Percentiles rank a stretch among this genome's conserved stretches.
Evolutionary conservation across 1,140 invertebrate genomes (phyloP).

Genomic region (Drosophila pseudoobscura): DNA sequence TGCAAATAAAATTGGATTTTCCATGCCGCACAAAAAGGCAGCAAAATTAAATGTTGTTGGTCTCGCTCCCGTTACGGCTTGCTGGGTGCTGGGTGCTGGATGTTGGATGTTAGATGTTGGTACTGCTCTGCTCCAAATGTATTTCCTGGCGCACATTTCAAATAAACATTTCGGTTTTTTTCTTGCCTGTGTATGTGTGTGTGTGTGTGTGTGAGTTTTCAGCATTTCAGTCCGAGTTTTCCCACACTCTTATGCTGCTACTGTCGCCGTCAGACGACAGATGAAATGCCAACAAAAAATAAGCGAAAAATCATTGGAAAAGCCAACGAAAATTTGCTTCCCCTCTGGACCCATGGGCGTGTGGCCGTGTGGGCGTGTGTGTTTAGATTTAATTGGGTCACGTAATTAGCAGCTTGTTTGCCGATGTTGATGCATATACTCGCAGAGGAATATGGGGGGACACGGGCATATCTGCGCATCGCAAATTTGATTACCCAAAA

Average conservation of each 20-base stretch:
- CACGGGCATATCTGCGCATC: neutral
- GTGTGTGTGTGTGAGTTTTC: constrained; percentile 14
- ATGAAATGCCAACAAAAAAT: constrained; percentile 41
- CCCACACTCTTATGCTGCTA: neutral
- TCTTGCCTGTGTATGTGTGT: constrained; percentile 16
- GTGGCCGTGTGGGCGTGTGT: constrained; percentile 39
- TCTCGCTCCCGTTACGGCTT: neutral
- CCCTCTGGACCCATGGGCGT: too few relatives aligned
- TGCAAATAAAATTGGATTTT: constrained; percentile 81
- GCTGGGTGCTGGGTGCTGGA: neutral
- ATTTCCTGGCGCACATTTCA: constrained; percentile 75
- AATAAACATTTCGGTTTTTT: constrained; percentile 74
- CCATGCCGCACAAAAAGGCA: constrained; percentile 68
- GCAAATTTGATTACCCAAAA: constrained; percentile 28
- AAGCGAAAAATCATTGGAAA: constrained; percentile 54
- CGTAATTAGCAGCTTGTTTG: constrained; percentile 76
- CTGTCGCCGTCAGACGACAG: constrained; percentile 13
- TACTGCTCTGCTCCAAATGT: constrained; percentile 53
- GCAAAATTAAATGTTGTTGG: constrained; percentile 69
- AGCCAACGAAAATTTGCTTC: constrained; percentile 38
- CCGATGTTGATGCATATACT: neutral
- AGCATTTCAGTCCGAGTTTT: constrained; percentile 4
- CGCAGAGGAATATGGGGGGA: neutral
- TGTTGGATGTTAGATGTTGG: neutral
- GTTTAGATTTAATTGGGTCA: constrained; percentile 78